phyloP scores from a whole-genome alignment of 2,113 vertebrate genomes.

The Dromiciops gliroides region DNA sequence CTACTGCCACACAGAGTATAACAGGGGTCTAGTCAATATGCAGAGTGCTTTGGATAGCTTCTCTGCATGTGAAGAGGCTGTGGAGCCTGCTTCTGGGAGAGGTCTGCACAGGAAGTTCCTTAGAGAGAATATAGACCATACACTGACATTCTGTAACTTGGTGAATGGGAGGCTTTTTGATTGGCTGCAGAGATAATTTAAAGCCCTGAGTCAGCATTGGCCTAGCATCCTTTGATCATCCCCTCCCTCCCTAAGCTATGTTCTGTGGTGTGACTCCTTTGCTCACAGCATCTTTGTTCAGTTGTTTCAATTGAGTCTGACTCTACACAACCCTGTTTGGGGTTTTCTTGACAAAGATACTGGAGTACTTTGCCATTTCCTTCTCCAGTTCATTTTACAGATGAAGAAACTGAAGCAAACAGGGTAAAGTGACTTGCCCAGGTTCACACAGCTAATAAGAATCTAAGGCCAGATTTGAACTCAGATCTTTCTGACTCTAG shows the following conservation, averaged over 20 bases:
- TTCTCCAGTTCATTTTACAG: neutral
- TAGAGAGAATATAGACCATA: neutral
- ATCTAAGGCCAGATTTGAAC: neutral
- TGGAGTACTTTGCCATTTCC: neutral
- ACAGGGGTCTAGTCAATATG: neutral
- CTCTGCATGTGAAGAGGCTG: neutral
- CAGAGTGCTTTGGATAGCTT: neutral
- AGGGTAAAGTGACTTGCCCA: neutral
- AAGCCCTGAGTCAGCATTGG: neutral
- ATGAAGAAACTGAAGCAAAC: neutral
- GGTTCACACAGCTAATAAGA: neutral
- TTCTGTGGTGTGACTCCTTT: neutral
- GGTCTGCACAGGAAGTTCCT: neutral
- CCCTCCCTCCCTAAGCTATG: neutral
- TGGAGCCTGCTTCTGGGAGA: neutral
- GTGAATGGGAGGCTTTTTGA: neutral
- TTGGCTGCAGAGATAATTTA: neutral
- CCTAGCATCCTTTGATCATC: neutral
- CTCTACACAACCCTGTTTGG: neutral
- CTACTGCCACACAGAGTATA: neutral
- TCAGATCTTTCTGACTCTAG: neutral
- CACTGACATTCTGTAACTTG: neutral
- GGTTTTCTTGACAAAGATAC: neutral
- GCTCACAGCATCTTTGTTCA: neutral
- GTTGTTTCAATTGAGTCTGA: neutral